Base-by-base conservation (phyloP, 2,113 vertebrate genomes). In the Bos javanicus region DNA sequence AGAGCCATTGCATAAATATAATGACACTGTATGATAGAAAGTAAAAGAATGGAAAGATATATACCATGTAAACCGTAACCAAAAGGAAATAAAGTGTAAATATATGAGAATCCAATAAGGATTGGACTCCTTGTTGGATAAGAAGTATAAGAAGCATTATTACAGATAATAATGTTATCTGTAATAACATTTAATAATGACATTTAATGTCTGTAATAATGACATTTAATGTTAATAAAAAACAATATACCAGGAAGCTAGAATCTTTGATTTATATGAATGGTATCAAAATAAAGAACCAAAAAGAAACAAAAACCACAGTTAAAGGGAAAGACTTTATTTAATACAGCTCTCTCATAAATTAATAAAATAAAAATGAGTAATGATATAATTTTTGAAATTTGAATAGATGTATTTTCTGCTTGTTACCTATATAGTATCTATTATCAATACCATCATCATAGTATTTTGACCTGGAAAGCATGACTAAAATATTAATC, bases 201-300 rank as follows among this genome's bases (percentile, higher is more conserved):
- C 26, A 95, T 43, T 87, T 91, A 60, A 71, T 91, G 7, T 46
- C 43, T 46, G 43, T 46, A 46, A 46, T 7, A 46, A 46, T 46
- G 39, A 80, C 19, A 94, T 46, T 88, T 91, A 64, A 76, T 91
- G 8, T 28, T 28, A 5, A 56, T 81, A 64, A 91, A 88, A 93
- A 81, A 56, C 36, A 89, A 91, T 71, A 39, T 26, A 82, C 14
- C 21, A 46, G 14, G 8, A 91, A 89, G 46, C 50, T n/a, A 57
- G 52, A 82, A 89, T 97, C 87, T 25, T 91, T 90, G 90, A 87
- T 96, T 90, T 46, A 76, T 67, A 94, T 80, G n/a, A 21, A 82
- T 95, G 50, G 6, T 82, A 9, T 91, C 59, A 88, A 94, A 83
- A 91, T 85, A 80, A 7, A 80, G 12, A 94, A 87, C 16, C 57